Conservation (phyloP, 2,888 invertebrate genomes). For the Drosophila pseudotalamancana region DNA sequence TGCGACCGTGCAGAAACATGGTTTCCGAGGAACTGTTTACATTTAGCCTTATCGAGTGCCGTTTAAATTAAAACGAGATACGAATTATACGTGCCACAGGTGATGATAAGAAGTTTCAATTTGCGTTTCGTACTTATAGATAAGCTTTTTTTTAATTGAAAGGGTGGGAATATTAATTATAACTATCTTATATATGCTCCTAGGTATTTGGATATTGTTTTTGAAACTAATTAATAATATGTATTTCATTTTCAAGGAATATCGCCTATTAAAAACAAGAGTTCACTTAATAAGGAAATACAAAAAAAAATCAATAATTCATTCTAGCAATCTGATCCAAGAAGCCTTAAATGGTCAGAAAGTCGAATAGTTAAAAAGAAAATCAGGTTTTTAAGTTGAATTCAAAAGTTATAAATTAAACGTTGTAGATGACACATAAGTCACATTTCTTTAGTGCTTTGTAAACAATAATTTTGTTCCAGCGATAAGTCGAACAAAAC, state of each 20-base stretch:
- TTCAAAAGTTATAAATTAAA: too few relatives aligned
- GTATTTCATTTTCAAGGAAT: background rate
- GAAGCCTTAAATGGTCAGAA: too few relatives aligned
- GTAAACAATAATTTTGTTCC: background rate
- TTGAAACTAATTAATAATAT: background rate
- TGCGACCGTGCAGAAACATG: constrained; percentile 48
- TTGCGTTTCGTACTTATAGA: constrained; percentile 47
- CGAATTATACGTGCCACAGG: constrained; percentile 10
- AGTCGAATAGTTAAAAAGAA: too few relatives aligned
- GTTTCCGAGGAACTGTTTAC: constrained; percentile 69
- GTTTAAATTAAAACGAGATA: constrained; percentile 66
- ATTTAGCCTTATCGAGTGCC: constrained; percentile 39
- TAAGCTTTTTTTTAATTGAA: constrained; percentile 54
- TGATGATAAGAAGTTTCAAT: constrained; percentile 64
- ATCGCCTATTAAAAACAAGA: background rate
- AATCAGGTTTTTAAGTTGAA: too few relatives aligned
- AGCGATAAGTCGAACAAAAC: background rate
- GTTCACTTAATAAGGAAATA: too few relatives aligned
- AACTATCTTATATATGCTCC: background rate
- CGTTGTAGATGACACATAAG: background rate
- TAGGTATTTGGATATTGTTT: background rate
- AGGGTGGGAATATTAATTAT: constrained; percentile 36
- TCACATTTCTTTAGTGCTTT: constrained; percentile 11
- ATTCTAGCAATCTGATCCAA: too few relatives aligned
- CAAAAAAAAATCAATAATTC: too few relatives aligned